Evolutionary conservation across 2,113 vertebrate genomes (phyloP).

Genomic region (Actinemys pallida): DNA sequence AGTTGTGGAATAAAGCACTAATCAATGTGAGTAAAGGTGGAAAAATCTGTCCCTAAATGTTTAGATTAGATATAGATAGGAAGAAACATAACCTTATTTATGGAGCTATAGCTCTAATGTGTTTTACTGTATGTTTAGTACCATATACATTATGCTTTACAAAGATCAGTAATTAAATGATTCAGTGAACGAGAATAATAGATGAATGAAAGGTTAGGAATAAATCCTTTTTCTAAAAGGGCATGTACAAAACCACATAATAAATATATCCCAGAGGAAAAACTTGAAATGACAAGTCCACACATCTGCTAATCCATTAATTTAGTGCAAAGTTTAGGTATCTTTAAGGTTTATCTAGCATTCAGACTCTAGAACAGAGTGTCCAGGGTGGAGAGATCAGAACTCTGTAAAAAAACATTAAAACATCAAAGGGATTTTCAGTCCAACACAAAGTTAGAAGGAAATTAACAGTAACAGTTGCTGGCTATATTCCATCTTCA

Average conservation of each 20-base stretch:
- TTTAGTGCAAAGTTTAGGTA: not conserved
- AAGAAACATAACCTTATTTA: not conserved
- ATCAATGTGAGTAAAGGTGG: not conserved
- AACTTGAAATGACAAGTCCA: not conserved
- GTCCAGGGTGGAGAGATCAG: not conserved
- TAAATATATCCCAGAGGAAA: not conserved
- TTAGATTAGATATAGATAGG: not conserved
- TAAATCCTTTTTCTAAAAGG: not conserved
- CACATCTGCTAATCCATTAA: not conserved
- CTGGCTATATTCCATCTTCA: not conserved
- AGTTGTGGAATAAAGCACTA: not conserved
- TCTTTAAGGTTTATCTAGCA: not conserved
- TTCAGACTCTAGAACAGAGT: not conserved
- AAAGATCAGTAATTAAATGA: not conserved
- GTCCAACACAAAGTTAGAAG: not conserved
- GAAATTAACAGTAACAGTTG: not conserved
- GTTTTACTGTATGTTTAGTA: not conserved
- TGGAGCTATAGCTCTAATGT: not conserved
- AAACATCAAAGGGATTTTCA: not conserved
- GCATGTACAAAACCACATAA: not conserved
- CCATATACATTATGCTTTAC: not conserved
- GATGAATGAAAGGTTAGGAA: not conserved
- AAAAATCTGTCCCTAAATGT: not conserved
- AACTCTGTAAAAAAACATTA: not conserved
- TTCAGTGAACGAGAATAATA: not conserved